Conservation (phyloP, 2,888 invertebrate genomes). For the Busseola fusca region DNA sequence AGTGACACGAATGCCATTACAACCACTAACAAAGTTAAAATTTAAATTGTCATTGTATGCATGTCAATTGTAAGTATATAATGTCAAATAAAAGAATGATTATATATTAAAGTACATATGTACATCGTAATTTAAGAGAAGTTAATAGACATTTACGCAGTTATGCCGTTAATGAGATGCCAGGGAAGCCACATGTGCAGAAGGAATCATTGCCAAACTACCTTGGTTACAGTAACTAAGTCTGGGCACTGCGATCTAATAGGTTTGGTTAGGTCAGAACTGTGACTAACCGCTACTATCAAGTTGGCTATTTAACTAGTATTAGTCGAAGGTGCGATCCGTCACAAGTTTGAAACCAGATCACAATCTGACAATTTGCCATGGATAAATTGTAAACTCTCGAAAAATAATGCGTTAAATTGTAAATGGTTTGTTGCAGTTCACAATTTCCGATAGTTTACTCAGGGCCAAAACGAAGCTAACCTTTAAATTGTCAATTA, state of each 20-base stretch:
- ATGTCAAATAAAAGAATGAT: too few species aligned
- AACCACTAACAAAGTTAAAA: too few species aligned
- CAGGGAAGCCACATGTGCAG: too few species aligned
- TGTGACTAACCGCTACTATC: neutral
- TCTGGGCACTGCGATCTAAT: too few species aligned
- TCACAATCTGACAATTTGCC: neutral
- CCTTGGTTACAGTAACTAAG: neutral
- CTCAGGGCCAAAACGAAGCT: neutral
- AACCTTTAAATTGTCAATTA: neutral
- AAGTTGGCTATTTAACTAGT: neutral
- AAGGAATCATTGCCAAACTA: too few species aligned
- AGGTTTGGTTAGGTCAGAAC: neutral
- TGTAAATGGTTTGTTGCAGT: neutral
- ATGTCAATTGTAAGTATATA: too few species aligned
- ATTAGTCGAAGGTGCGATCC: neutral
- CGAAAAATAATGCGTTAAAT: neutral
- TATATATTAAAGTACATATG: too few species aligned
- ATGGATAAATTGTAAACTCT: constrained; percentile 1
- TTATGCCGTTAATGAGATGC: too few species aligned
- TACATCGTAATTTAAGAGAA: too few species aligned
- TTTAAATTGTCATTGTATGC: too few species aligned
- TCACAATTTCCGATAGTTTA: neutral
- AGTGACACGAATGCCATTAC: too few species aligned
- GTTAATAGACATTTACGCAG: too few species aligned
- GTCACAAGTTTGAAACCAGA: neutral